Evolutionary conservation across 2,797 vertebrate species (phyloP), one percentile per base, ranked within the genome.

Genomic region (Nannoperca obscura): DNA sequence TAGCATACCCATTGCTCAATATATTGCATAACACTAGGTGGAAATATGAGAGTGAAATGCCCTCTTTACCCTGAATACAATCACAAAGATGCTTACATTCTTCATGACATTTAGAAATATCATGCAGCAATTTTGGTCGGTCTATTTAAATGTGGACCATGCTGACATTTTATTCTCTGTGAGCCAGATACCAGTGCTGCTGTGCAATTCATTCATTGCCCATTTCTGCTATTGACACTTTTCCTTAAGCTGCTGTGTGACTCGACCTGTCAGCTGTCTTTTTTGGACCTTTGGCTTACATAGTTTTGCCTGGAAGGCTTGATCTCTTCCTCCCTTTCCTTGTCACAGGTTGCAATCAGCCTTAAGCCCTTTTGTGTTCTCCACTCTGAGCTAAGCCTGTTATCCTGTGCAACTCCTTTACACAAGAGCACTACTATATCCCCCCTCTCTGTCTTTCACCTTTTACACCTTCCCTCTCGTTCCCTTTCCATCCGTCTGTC

Each of bases 281-380:
- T 88, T 87, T 85, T 67, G 75, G 78, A 89, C 87, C 84, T 89
- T 83, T 79, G 71, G 76, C 89, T 84, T 78, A 81, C 65, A 81
- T 82, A 81, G 88, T 89, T 91, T 80, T 87, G 88, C 84, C 76
- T 88, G 76, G 83, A 86, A 86, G 84, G 79, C 64, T 86, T 93
- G 91, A 93, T 91, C 92, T 89, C 88, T 88, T 74, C 73, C 71
- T 77, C 78, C 66, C 74, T 84, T 88, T 88, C 78, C 88, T 92
- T 92, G 92, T 93, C 89, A 89, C 87, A 92, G 85, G 77, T 76
- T 82, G 82, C 89, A 91, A 91, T 93, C 92, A 90, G 85, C 82
- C 75, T 34, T 88, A 89, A 93, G 88, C 91, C 88, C 82, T 78
- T 89, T 89, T 91, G 90, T 93, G 88, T 92, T 92, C 89, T 89